These are phyloP conservation scores for Melipona quadrifasciata DNA, from an alignment of 1,140 invertebrate genomes.

Conservation along the genomic window DNA sequence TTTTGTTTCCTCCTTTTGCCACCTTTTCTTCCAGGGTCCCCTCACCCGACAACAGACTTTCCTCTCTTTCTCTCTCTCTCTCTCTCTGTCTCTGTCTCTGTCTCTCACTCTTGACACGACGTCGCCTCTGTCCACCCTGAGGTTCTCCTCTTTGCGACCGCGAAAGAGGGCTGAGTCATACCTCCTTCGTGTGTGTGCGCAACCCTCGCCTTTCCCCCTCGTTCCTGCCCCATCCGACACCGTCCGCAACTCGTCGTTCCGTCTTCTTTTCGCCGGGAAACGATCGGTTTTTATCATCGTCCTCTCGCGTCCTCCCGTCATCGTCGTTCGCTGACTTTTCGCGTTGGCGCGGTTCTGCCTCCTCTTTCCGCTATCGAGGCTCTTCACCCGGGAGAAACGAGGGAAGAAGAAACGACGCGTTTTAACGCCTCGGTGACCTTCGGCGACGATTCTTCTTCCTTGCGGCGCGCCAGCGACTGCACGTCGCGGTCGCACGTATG, in stretches of 20 bases:
- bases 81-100: neutral
- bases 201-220: slow-evolving; percentile 29
- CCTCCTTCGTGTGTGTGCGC: slow-evolving; percentile 18
- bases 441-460: slow-evolving; percentile 42
- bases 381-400: neutral
- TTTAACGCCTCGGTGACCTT: slow-evolving; percentile 64
- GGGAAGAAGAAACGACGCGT: slow-evolving; percentile 9
- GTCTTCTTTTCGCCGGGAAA: slow-evolving; percentile 45
- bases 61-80: neutral
- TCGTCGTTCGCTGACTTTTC: neutral
- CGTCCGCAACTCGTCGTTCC: slow-evolving; percentile 49
- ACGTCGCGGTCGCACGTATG: neutral
- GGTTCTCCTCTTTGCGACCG: slow-evolving; percentile 44
- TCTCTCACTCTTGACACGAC: slow-evolving; percentile 21
- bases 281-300: slow-evolving; percentile 66
- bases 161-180: slow-evolving; percentile 55
- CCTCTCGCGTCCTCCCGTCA: slow-evolving; percentile 14
- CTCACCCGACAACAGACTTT: slow-evolving; percentile 28
- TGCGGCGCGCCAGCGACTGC: neutral
- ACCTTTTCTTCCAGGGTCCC: slow-evolving; percentile 66
- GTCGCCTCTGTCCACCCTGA: slow-evolving; percentile 10
- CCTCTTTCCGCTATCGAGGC: neutral
- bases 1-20: slow-evolving; percentile 76
- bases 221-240: slow-evolving; percentile 46
- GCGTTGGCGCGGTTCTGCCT: neutral